Evolutionary conservation across 2,797 vertebrate genomes (phyloP).

Genomic region (Myotis vivesi): DNA sequence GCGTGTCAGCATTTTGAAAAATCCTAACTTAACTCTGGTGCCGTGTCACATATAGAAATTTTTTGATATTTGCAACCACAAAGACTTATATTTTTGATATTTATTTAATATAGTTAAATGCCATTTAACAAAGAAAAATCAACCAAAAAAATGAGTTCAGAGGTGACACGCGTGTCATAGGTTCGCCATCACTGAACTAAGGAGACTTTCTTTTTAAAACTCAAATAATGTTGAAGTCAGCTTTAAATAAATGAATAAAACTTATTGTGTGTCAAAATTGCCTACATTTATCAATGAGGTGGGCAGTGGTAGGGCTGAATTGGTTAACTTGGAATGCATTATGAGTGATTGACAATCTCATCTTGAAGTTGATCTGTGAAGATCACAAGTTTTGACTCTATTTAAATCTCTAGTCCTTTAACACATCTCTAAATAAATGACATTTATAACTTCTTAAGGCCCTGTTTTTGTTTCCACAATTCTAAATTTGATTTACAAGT

Average conservation of each 20-base stretch:
- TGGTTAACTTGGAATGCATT: not conserved
- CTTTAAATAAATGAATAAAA: not conserved
- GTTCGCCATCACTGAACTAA: not conserved
- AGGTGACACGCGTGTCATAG: no score
- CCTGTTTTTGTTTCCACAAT: conserved; percentile 30
- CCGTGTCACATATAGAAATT: no score
- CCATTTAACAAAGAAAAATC: no score
- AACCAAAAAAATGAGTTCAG: no score
- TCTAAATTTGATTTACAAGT: not conserved
- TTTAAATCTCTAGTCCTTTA: not conserved
- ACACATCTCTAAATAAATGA: not conserved
- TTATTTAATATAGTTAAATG: no score
- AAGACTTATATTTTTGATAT: no score
- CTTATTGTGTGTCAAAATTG: not conserved
- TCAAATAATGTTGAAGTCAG: not conserved
- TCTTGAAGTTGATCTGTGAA: not conserved
- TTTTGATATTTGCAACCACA: no score
- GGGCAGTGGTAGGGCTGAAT: not conserved
- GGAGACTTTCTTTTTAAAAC: not conserved
- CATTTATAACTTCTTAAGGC: conserved; percentile 3
- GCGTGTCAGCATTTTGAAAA: no score
- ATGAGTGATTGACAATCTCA: not conserved
- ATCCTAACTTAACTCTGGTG: no score
- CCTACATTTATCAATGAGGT: not conserved
- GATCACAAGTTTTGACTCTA: not conserved